Base-by-base conservation (phyloP, 2,888 invertebrate species). In the Bugulina stolonifera region DNA sequence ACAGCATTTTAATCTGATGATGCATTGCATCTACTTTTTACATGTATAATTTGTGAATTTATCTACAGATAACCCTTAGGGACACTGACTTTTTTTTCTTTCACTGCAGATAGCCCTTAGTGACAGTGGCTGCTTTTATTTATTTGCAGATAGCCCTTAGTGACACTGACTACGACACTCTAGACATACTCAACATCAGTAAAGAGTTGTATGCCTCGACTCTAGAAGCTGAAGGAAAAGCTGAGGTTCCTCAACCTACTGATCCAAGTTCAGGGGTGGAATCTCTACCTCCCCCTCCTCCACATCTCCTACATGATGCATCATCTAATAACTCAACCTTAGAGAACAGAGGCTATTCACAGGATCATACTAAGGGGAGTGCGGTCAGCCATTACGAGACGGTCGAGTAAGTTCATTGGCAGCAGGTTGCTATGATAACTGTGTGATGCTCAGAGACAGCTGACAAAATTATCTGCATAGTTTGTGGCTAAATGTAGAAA, bases 131-230 rank as follows among this genome's bases (percentile, higher is more conserved):
- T 43, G 43, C 43, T 43, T 43, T 3, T 43, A 18, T 43, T 18
- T 43, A 43, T 43, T 43, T 43, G 25, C n/a, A 64, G 64, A 64
- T 64, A 14, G 29, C 64, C 10, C 34, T 64, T 14, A 27, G 27
- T 29, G 64, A 64, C 64, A 25, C 64, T 14, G 64, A 64, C 34
- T 64, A 64, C 34, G 64, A 64, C 32, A 34, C 64, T 32, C 18
- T 14, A 5, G 64, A 64, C 32, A 64, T 64, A 2, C 22, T 64
- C 2, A 64, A 64, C 64, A 64, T 64, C 64, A 64, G 64, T n/a
- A 64, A 64, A 64, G 64, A 64, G 32, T 32, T 64, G 5, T 64
- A 29, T 32, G 27, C 64, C 5, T 5, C 64, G 2, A 10, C 64
- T 27, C 32, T 32, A n/a, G 27, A 27, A n/a, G 55, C 5, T n/a